These are phyloP conservation scores for Nycticebus coucang DNA, from an alignment of 2,113 vertebrate species.

Conservation along the genomic window DNA sequence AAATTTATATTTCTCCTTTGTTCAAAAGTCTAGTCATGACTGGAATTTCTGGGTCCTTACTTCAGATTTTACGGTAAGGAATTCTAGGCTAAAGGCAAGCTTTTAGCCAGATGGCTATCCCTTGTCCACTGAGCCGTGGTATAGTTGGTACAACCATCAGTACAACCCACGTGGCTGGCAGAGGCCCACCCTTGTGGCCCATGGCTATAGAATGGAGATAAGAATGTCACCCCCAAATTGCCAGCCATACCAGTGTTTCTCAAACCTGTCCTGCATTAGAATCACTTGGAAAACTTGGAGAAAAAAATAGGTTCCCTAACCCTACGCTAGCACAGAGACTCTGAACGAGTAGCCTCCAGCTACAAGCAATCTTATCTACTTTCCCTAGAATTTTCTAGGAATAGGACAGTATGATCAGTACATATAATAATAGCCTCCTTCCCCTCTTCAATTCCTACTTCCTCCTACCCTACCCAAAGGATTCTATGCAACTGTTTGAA, in stretches of 20 bases:
- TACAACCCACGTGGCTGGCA: not conserved
- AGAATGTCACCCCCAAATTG: not conserved
- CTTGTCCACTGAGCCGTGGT: not conserved
- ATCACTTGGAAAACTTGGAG: not conserved
- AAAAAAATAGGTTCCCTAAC: not conserved
- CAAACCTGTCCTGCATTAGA: not conserved
- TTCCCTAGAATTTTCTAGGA: not conserved
- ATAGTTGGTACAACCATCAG: not conserved
- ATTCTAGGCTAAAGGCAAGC: not conserved
- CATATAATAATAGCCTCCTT: not conserved
- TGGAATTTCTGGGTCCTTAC: not conserved
- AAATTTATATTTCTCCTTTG: constrained; percentile 4
- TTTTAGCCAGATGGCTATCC: not conserved
- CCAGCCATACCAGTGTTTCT: not conserved
- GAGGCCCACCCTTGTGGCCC: not conserved
- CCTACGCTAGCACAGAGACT: not conserved
- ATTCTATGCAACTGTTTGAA: not conserved
- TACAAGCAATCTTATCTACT: not conserved
- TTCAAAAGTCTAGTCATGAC: not conserved
- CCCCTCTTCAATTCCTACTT: not conserved
- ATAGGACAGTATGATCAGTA: not conserved
- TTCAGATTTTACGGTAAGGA: not conserved
- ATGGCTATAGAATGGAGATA: not conserved
- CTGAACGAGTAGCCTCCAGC: not conserved
- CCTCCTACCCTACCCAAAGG: not conserved